A percentile compares a stretch with the other conserved stretches of the same genome.
Conservation (phyloP, 2,797 vertebrate species). For the Thalassophryne amazonica region DNA sequence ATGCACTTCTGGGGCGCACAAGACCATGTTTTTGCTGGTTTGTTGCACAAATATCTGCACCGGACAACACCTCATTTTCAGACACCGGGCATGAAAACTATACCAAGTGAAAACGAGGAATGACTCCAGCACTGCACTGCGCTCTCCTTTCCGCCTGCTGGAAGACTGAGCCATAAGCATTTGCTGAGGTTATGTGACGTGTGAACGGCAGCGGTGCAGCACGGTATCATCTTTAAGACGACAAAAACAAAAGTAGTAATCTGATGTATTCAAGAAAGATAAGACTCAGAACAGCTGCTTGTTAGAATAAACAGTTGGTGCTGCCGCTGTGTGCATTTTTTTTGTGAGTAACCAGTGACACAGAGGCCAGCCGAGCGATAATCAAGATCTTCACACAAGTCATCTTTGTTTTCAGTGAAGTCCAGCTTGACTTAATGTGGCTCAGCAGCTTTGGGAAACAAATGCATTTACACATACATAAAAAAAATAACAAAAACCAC, state of each 20-base stretch:
- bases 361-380: neutral
- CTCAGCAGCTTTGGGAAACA: neutral
- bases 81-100: no score
- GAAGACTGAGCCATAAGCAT: no score
- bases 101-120: no score
- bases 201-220: no score
- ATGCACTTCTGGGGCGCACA: no score
- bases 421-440: neutral
- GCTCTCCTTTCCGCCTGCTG: no score
- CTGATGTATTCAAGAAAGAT: constrained; percentile 8
- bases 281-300: constrained; percentile 48
- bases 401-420: constrained; percentile 2
- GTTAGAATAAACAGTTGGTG: constrained; percentile 12
- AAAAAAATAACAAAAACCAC: constrained; percentile 8
- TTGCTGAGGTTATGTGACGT: no score
- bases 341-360: neutral
- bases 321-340: constrained; percentile 3
- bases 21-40: no score
- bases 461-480: constrained; percentile 15
- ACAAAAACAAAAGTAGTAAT: neutral
- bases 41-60: no score
- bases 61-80: no score
- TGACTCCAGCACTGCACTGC: no score
- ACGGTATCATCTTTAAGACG: no score
- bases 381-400: neutral